Percentiles rank a stretch among this genome's conserved stretches.
Evolutionary conservation across 2,888 invertebrate genomes (phyloP).

Genomic region (Conistra vaccinii): DNA sequence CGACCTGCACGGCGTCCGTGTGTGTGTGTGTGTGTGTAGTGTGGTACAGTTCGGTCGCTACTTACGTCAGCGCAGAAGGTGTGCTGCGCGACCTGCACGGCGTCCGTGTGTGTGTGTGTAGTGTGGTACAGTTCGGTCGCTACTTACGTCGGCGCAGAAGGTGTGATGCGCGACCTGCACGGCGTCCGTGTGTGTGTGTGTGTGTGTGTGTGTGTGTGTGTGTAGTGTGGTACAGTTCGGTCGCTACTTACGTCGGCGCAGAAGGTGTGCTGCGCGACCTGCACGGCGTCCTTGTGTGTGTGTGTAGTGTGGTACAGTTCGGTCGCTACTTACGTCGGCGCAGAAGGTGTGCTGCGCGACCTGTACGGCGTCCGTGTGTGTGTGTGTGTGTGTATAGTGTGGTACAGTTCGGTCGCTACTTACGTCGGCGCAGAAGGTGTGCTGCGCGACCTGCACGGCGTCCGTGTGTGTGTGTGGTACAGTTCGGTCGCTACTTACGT

Average conservation of each 20-base stretch:
- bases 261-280: constrained; percentile 90
- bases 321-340: constrained; percentile 78
- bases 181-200: constrained; percentile 96
- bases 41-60: neutral
- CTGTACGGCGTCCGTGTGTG: constrained; percentile 93
- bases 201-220: no score
- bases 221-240: accelerated
- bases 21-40: no score
- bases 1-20: constrained; percentile 94
- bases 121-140: neutral
- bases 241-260: constrained; percentile 89
- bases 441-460: constrained; percentile 89
- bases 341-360: constrained; percentile 92
- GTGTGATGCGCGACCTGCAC: constrained; percentile 89
- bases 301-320: neutral
- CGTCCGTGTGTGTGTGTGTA: constrained; percentile 93
- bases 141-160: constrained; percentile 91
- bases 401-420: no score
- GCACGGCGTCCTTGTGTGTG: constrained; percentile 94
- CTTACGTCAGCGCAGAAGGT: constrained; percentile 91
- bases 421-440: constrained; percentile 92
- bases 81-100: constrained; percentile 89
- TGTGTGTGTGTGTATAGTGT: no score
- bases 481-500: constrained; percentile 71
- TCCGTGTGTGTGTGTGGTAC: constrained; percentile 91